Percentiles rank a stretch among this genome's conserved stretches.
Evolutionary conservation across 2,888 invertebrate genomes (phyloP).

Genomic region (Crioceris asparagi): DNA sequence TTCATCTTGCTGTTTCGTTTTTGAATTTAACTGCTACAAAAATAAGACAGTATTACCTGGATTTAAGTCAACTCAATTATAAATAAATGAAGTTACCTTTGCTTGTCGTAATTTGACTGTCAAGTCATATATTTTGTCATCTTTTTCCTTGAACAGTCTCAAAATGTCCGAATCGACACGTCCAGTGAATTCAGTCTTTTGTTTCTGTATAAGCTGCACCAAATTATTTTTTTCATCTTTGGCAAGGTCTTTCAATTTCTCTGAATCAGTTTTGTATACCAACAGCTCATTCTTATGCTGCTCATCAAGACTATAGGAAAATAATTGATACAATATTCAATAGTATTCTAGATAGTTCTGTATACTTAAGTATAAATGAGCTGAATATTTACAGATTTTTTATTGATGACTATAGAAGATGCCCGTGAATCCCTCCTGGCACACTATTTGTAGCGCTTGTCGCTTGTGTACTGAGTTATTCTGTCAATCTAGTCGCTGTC

Average conservation of each 20-base stretch:
- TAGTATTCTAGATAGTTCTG: not conserved
- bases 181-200: conserved; percentile 33
- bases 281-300: conserved; percentile 52
- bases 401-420: too few species aligned
- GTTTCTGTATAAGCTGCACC: conserved; percentile 36
- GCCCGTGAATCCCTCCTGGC: too few species aligned
- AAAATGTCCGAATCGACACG: conserved; percentile 35
- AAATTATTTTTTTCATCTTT: conserved; percentile 33
- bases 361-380: not conserved
- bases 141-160: conserved; percentile 34
- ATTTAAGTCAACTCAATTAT: not conserved
- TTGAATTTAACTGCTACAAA: conserved; percentile 6
- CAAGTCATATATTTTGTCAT: conserved; percentile 40
- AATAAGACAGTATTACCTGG: not conserved
- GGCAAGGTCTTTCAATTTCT: conserved; percentile 35
- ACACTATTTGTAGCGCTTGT: too few species aligned
- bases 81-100: conserved; percentile 26
- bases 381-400: not conserved
- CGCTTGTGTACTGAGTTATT: too few species aligned
- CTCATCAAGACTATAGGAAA: conserved; percentile 42
- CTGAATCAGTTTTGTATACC: conserved; percentile 52
- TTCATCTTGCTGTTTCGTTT: conserved; percentile 18
- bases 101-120: conserved; percentile 33
- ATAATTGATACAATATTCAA: not conserved
- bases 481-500: too few species aligned